These are phyloP conservation scores for Acanthiza pusilla DNA, from an alignment of 2,797 vertebrate species.

Conservation along the genomic window DNA sequence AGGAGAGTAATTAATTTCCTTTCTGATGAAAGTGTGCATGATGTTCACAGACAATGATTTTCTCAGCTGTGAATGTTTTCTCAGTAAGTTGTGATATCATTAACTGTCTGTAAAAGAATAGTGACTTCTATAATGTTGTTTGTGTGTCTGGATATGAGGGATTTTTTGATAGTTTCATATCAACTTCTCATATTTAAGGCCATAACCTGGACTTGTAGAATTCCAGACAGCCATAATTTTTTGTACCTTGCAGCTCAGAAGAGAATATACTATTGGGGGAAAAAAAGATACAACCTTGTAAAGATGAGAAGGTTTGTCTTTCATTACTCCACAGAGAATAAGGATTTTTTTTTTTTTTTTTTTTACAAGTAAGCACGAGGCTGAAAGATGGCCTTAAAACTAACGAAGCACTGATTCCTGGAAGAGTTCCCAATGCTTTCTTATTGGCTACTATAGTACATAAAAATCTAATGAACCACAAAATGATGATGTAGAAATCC, in stretches of 20 bases:
- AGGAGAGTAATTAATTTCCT: neutral
- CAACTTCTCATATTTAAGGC: neutral
- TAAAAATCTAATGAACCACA: constrained; percentile 54
- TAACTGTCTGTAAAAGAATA: neutral
- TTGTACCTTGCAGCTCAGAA: neutral
- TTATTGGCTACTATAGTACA: constrained; percentile 22
- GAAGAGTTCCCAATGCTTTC: constrained; percentile 46
- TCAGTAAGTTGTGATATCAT: neutral
- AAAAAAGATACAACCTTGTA: neutral
- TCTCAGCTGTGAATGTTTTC: neutral
- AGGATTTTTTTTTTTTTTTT: neutral
- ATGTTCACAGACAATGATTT: neutral
- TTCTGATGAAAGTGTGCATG: neutral
- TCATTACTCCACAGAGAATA: neutral
- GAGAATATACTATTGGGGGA: neutral
- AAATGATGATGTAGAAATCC: constrained; percentile 55
- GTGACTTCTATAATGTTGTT: neutral
- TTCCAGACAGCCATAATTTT: neutral
- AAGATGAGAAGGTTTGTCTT: neutral
- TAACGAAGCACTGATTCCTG: constrained; percentile 40
- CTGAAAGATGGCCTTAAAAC: constrained; percentile 58
- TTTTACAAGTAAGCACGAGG: neutral
- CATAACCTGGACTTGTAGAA: neutral
- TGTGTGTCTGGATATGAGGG: neutral
- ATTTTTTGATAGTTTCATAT: neutral